Evolutionary conservation across 2,113 vertebrate species (phyloP).

Genomic region (Podiceps cristatus): DNA sequence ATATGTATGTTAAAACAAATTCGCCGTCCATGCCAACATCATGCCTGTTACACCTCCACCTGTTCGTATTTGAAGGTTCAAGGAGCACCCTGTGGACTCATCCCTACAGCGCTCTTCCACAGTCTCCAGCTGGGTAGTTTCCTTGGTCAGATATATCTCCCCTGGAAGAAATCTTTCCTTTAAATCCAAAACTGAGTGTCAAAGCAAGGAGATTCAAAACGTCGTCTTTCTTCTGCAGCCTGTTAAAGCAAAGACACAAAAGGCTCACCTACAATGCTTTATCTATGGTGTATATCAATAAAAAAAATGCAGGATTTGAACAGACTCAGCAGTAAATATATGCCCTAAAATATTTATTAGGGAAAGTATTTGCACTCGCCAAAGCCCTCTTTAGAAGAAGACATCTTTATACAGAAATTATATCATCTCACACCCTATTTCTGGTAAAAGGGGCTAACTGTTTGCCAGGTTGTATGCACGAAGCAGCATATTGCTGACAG

Average conservation of each 20-base stretch:
- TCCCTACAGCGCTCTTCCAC: background rate
- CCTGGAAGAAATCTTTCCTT: background rate
- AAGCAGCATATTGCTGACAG: background rate
- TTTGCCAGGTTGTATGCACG: background rate
- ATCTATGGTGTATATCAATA: accelerated
- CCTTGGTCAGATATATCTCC: background rate
- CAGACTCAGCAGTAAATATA: background rate
- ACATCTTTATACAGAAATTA: background rate
- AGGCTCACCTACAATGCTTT: accelerated
- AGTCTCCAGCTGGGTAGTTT: background rate
- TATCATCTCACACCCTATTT: background rate
- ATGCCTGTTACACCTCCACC: accelerated
- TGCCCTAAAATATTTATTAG: background rate
- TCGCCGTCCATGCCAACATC: background rate
- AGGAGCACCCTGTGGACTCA: background rate
- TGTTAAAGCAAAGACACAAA: background rate
- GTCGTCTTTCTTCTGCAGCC: background rate
- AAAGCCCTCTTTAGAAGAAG: background rate
- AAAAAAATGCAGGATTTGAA: background rate
- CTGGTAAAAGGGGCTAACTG: background rate
- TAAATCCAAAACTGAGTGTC: background rate
- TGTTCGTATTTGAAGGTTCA: accelerated
- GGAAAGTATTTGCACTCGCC: background rate
- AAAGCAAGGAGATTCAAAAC: background rate
- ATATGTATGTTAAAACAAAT: too few relatives aligned